These are phyloP conservation scores for Darevskia nairensis DNA, from an alignment of 2,797 vertebrate species.

Conservation along the genomic window DNA sequence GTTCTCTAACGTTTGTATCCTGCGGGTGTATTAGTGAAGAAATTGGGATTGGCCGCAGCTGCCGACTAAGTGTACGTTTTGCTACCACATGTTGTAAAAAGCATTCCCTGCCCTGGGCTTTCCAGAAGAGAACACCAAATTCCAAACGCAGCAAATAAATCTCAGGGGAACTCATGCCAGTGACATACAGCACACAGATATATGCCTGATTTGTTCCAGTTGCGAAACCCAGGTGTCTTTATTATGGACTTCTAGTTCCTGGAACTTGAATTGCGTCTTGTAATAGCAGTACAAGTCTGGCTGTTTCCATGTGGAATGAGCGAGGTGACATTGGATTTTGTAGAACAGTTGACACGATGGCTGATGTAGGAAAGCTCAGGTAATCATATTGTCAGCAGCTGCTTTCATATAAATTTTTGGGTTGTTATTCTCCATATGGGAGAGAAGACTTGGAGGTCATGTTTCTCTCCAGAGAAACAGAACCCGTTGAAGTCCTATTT, in stretches of 20 bases:
- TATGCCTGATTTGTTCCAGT: background rate
- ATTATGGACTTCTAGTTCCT: background rate
- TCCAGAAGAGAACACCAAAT: background rate
- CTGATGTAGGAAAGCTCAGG: fast-evolving
- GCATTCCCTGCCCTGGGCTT: background rate
- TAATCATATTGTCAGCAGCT: fast-evolving
- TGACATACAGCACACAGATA: background rate
- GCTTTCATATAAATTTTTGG: fast-evolving
- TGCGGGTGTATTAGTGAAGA: too few relatives aligned
- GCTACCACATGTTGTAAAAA: background rate
- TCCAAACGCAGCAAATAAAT: background rate
- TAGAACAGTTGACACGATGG: fast-evolving
- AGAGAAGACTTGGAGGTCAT: too few relatives aligned
- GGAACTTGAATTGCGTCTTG: background rate
- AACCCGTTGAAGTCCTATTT: too few relatives aligned
- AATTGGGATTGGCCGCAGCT: background rate
- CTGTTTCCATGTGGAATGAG: background rate
- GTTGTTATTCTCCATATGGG: background rate
- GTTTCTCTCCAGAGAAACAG: background rate
- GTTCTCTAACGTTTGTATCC: background rate
- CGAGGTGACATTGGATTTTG: fast-evolving
- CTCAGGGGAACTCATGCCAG: background rate
- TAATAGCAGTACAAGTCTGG: background rate
- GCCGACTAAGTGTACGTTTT: background rate
- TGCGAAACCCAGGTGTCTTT: background rate